Conservation (phyloP, 2,797 vertebrate genomes). For the Girardinus metallicus region DNA sequence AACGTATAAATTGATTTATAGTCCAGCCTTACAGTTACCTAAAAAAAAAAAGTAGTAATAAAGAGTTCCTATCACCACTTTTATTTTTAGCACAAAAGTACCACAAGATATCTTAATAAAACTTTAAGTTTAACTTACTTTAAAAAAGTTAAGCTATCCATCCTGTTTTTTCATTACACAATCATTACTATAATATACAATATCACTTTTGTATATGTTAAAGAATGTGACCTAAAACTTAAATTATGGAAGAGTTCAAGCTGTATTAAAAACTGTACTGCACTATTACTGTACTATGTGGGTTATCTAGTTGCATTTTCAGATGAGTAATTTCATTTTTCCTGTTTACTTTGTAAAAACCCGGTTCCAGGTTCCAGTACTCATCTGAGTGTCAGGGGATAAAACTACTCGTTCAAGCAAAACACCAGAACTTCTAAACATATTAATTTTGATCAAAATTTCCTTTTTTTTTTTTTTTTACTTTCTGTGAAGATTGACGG, state of each 20-base stretch:
- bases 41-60: no score
- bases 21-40: no score
- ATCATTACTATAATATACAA: background rate
- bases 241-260: background rate
- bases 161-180: background rate
- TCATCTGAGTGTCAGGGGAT: background rate
- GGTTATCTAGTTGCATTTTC: background rate
- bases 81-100: no score
- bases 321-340: background rate
- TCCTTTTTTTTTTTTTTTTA: background rate
- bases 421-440: background rate
- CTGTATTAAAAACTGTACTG: background rate
- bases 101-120: no score
- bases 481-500: no score
- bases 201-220: background rate
- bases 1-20: no score
- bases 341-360: background rate
- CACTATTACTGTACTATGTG: background rate
- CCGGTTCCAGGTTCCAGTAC: background rate
- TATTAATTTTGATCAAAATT: background rate
- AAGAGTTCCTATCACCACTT: no score
- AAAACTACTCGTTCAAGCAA: background rate
- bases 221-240: background rate
- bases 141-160: background rate
- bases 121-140: no score